Evolutionary conservation across 2,797 vertebrate genomes (phyloP), one percentile per base, ranked within the genome.

Genomic region (Coregonus ussuriensis): DNA sequence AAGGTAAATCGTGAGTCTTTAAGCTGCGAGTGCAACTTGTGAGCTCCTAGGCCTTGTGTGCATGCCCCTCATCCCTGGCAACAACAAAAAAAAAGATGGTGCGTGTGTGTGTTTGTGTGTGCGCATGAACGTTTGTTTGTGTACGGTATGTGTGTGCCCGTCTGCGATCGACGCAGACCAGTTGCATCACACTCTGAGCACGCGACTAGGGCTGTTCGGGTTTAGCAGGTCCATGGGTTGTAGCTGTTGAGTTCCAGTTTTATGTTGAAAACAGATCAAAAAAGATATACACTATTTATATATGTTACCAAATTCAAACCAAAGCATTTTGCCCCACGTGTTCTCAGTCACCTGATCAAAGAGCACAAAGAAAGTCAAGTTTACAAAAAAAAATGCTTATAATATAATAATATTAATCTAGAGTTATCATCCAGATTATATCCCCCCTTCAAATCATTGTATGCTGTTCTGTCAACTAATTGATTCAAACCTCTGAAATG

Each of bases 361-460:
- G 92, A 94, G 93, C 92, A 94, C 92, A 94, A 94, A 75, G 81
- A 81, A 68, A 92, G 85, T 89, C 78, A 59, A 87, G 90, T 91
- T 91, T 91, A 91, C 90, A 25, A 89, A 25, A 53, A 31, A 11
- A 47, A 11, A 51, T 31, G 63, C 37, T 66, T 35, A 65, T 33
- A 59, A 62, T 59, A n/a, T 33, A 59, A 62, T 59, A 33, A 21
- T 4, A n/a, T 14, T 51, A 47, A 70, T 70, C 68, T 18, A n/a
- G 18, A 70, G 68, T 70, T 41, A n/a, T 47, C 16, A 33, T 33
- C 71, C 25, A 35, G 52, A 7, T 18, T 7, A 72, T 11, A 7
- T 16, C 15, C 14, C 62, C 35, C 72, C 41, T 79, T 25, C 47
- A 53, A 6, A 31, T 74, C 75, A 72, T 78, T 77, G 78, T 84